A percentile compares a stretch with the other conserved stretches of the same genome.
These are phyloP conservation scores for Amazona guildingii DNA, from an alignment of 2,113 vertebrate genomes.

Conservation along the genomic window DNA sequence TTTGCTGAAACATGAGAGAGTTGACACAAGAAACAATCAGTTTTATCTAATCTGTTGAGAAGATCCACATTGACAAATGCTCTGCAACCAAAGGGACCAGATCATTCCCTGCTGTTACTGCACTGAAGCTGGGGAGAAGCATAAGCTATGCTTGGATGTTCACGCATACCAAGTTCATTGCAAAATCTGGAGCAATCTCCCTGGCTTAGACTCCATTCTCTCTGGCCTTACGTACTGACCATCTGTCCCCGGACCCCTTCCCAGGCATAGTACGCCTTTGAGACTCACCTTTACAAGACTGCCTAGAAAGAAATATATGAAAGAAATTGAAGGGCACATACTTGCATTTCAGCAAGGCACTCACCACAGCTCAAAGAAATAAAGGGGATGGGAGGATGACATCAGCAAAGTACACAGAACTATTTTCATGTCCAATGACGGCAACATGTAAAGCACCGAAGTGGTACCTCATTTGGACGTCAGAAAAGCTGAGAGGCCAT, in stretches of 20 bases:
- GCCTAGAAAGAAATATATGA: background rate
- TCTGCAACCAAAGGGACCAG: background rate
- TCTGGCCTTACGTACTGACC: background rate
- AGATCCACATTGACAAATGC: background rate
- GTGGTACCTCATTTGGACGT: background rate
- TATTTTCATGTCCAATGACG: background rate
- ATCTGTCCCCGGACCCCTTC: background rate
- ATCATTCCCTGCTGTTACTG: background rate
- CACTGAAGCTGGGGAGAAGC: background rate
- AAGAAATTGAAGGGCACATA: background rate
- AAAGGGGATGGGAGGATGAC: fast-evolving
- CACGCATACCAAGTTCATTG: background rate
- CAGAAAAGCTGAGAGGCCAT: background rate
- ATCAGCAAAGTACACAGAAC: background rate
- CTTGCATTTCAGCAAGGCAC: background rate
- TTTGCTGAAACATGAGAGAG: background rate
- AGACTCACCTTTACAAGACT: background rate
- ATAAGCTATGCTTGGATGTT: background rate
- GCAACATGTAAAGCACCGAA: background rate
- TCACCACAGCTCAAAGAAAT: background rate
- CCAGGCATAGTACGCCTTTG: background rate
- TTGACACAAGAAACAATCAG: background rate
- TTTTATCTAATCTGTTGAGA: background rate
- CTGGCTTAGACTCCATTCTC: background rate
- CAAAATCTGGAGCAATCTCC: background rate